Evolutionary conservation across 2,113 vertebrate genomes (phyloP), one percentile per base, ranked within the genome.

Genomic region (Rhagologus leucostigma): DNA sequence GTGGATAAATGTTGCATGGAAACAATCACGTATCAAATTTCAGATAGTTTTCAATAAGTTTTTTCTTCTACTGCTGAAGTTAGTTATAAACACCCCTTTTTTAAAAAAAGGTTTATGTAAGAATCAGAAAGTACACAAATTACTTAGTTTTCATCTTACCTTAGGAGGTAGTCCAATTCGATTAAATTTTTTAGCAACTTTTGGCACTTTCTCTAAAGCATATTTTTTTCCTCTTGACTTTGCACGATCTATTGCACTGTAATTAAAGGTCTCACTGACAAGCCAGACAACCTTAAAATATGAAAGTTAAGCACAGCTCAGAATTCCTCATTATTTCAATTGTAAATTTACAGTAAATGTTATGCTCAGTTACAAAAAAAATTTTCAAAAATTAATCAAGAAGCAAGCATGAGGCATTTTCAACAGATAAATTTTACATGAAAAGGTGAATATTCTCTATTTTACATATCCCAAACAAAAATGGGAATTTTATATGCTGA

Each of bases 181-280:
- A 97, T 99, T 99, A 97, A 99, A 99, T 92, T 98, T 99, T 92
- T 98, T 98, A 77, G 99, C 99, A 79, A 99, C 99, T 97, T 99
- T 99, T 86, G 99, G 99, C 85, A 99, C 99, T 97, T 99, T 99
- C 97, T 99, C 98, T 90, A 99, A 98, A 92, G 99, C 99, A 16
- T 99, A 99, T 96, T 99, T 99, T 97, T 99, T 99, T 85, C 99
- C 99, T 97, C 98, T 98, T 81, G 99, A 99, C 97, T 99, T 99
- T 81, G 99, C 99, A 87, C 99, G 98, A 95, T 99, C 99, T 88
- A 99, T 99, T 87, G 99, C 98, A 84, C 94, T 99, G 90, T 99
- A 99, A 97, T 99, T 99, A 97, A 99, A 99, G 2, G 99, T 99
- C 90, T 99, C 99, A 46, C 99, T 99, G 75, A 99, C 99, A 95